A percentile compares a stretch with the other conserved stretches of the same genome.
phyloP scores from a whole-genome alignment of 1,140 invertebrate genomes.

The Eupristina koningsbergeri region DNA sequence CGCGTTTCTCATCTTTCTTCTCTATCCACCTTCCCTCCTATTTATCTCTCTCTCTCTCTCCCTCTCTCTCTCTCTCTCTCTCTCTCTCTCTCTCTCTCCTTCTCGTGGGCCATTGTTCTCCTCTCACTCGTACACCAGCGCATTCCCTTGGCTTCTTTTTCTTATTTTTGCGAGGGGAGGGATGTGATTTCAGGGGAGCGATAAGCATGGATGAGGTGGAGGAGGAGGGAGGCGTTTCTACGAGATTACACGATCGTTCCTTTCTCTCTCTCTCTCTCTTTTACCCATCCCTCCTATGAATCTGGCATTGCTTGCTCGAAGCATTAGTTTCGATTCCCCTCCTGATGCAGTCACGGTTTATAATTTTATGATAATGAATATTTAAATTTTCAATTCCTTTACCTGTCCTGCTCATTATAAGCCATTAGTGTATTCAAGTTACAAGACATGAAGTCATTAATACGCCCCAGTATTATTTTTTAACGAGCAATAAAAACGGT shows the following conservation, averaged over 20 bases:
- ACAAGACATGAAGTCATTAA: too few species aligned
- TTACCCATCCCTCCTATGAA: neutral
- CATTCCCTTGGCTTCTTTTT: conserved; percentile 18
- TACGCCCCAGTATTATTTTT: too few species aligned
- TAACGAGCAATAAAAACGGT: too few species aligned
- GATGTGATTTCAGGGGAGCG: conserved; percentile 13
- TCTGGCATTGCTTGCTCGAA: neutral
- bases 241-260: conserved; percentile 20
- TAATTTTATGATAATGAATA: conserved; percentile 4
- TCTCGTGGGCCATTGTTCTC: conserved; percentile 31
- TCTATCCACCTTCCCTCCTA: neutral
- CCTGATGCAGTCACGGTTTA: neutral
- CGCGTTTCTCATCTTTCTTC: conserved; percentile 40
- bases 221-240: conserved; percentile 37
- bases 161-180: neutral
- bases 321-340: conserved; percentile 3
- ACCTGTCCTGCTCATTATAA: too few species aligned
- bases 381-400: too few species aligned
- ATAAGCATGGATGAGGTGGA: conserved; percentile 1
- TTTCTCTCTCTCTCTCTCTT: neutral
- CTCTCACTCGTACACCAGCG: neutral
- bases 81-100: neutral
- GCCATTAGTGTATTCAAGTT: too few species aligned
- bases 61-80: too few species aligned
- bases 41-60: too few species aligned